Evolutionary conservation across 2,797 vertebrate species (phyloP).

Genomic region (Argyrosomus regius): DNA sequence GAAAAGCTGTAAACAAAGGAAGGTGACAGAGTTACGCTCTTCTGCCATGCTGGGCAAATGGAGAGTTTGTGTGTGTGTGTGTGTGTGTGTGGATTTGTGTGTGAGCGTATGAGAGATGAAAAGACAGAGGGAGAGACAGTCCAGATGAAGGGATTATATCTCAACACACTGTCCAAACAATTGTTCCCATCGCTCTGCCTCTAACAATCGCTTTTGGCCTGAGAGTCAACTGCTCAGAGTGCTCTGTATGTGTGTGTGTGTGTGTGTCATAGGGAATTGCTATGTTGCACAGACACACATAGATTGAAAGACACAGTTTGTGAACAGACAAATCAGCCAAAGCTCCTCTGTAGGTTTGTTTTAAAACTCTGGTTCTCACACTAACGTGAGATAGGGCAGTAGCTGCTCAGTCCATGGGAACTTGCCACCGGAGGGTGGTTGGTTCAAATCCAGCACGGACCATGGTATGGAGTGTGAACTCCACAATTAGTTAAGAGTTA

Average conservation of each 20-base stretch:
- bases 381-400: too few species aligned
- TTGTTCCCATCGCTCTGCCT: constrained; percentile 72
- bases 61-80: neutral
- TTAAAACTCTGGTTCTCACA: too few species aligned
- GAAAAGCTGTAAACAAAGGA: constrained; percentile 51
- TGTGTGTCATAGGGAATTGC: constrained; percentile 25
- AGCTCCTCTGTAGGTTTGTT: neutral
- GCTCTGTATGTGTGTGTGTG: constrained; percentile 24
- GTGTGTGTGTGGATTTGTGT: constrained; percentile 16
- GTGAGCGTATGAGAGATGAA: constrained; percentile 48
- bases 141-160: constrained; percentile 84
- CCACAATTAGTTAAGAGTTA: too few species aligned
- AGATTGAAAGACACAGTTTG: constrained; percentile 7
- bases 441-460: too few species aligned
- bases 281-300: constrained; percentile 20
- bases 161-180: constrained; percentile 77
- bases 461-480: too few species aligned
- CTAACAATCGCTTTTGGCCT: constrained; percentile 67
- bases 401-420: too few species aligned
- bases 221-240: constrained; percentile 56
- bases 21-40: constrained; percentile 44
- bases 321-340: constrained; percentile 21
- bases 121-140: constrained; percentile 54
- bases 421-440: too few species aligned
- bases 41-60: constrained; percentile 14